Base-by-base conservation (phyloP, 1,140 invertebrate genomes). In the Trinorchestia longiramus region DNA sequence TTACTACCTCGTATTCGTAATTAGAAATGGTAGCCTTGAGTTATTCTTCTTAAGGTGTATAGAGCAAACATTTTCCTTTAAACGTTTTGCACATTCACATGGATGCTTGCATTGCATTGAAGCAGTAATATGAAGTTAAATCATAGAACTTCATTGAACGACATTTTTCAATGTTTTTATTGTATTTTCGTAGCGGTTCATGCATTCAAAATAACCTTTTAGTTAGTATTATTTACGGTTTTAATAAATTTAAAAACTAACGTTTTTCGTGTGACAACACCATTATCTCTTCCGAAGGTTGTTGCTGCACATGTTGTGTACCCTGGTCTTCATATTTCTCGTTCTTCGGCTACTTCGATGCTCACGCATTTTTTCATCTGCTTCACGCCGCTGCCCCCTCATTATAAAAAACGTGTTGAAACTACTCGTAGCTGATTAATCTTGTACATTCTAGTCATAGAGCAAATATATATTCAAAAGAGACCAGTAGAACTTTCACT, bases 401-500 rank as follows among this genome's bases (percentile, higher is more conserved):
- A n/a, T n/a, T n/a, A n/a, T n/a, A n/a, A 36, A 77, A 77, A 77
- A 77, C 62, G 62, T 77, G 62, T 77, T 77, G 11, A 77, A 3
- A 77, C 62, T 77, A 3, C 28, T 28, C 36, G 11, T 19, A 77
- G 62, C 11, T 28, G 36, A 23, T 77, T 77, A 77, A 77, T 77
- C 62, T 77, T 77, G 62, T 77, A 77, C 62, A 77, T 77, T 77
- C 62, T 77, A 77, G 62, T 77, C 62, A 77, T 77, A 77, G 62
- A 28, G 62, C 62, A 77, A 77, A 77, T 77, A 77, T 77, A 77
- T 77, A 77, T 77, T 77, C 62, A 77, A 77, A 77, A 77, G 62
- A 77, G n/a, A n/a, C n/a, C n/a, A n/a, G n/a, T n/a, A n/a, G n/a
- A n/a, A n/a, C n/a, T n/a, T n/a, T n/a, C n/a, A n/a, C n/a, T n/a